Conservation (phyloP, 2,888 invertebrate species). For the Diarsia brunnea region DNA sequence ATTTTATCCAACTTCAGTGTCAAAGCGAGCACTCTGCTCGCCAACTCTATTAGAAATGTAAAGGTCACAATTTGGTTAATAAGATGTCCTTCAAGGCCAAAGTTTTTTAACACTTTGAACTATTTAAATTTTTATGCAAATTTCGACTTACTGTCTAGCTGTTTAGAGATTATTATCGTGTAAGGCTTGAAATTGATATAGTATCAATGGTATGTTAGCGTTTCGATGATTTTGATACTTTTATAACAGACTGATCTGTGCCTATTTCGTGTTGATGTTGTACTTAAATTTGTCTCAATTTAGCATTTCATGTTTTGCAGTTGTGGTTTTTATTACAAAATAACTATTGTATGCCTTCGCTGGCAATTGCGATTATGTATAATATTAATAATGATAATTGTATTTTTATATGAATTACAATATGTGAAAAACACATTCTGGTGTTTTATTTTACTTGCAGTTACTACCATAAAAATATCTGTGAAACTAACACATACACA, state of each 20-base stretch:
- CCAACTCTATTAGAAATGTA: conserved; percentile 60
- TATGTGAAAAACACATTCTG: conserved; percentile 72
- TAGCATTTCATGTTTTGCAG: conserved; percentile 81
- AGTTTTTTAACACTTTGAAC: conserved; percentile 57
- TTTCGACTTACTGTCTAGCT: conserved; percentile 57
- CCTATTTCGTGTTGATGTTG: conserved; percentile 79
- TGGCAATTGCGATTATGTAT: conserved; percentile 86
- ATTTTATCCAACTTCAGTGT: conserved; percentile 65
- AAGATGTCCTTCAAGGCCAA: conserved; percentile 67
- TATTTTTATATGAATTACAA: conserved; percentile 90
- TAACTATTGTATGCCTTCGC: conserved; percentile 81
- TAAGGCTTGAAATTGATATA: conserved; percentile 68
- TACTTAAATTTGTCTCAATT: conserved; percentile 82
- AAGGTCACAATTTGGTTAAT: conserved; percentile 66
- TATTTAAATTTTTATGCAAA: conserved; percentile 54
- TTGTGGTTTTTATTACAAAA: conserved; percentile 78
- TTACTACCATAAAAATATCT: neutral
- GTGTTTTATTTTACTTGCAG: conserved; percentile 71
- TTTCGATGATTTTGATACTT: conserved; percentile 65
- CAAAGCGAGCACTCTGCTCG: conserved; percentile 65
- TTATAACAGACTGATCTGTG: conserved; percentile 81
- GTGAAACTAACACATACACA: neutral
- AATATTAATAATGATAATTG: conserved; percentile 84
- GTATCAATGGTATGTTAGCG: conserved; percentile 65
- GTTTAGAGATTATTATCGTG: conserved; percentile 65